Evolutionary conservation across 2,113 vertebrate species (phyloP).

Genomic region (Ursus arctos): DNA sequence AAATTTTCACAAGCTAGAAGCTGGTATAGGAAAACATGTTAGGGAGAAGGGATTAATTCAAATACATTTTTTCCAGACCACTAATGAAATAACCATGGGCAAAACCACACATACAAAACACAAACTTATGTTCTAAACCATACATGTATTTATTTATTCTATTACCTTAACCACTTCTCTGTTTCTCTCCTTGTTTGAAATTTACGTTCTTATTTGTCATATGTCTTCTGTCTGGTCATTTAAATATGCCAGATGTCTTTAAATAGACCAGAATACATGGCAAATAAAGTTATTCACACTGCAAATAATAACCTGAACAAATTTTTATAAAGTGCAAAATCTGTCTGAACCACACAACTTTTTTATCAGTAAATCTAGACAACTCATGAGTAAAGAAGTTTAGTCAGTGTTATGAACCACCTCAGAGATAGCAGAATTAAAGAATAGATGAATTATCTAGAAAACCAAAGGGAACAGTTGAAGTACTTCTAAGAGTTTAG

Average conservation of each 20-base stretch:
- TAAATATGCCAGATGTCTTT: conserved; percentile 28
- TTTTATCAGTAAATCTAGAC: conserved; percentile 12
- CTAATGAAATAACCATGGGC: conserved; percentile 23
- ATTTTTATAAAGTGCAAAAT: conserved; percentile 4
- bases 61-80: background rate
- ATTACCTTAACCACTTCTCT: background rate
- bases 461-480: conserved; percentile 10
- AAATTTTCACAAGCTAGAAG: conserved; percentile 23
- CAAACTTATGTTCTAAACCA: background rate
- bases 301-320: background rate
- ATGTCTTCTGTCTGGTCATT: background rate
- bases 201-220: background rate
- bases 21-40: background rate
- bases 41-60: conserved; percentile 4
- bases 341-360: background rate
- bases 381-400: conserved; percentile 15
- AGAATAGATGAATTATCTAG: background rate
- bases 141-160: conserved; percentile 1
- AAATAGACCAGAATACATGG: conserved; percentile 13
- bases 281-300: conserved; percentile 17
- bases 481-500: conserved; percentile 31
- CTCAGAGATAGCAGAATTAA: background rate
- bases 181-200: conserved; percentile 2
- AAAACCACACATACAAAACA: conserved; percentile 2
- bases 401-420: background rate